Base-by-base conservation (phyloP, 2,113 vertebrate species). In the Lepisosteus oculatus region DNA sequence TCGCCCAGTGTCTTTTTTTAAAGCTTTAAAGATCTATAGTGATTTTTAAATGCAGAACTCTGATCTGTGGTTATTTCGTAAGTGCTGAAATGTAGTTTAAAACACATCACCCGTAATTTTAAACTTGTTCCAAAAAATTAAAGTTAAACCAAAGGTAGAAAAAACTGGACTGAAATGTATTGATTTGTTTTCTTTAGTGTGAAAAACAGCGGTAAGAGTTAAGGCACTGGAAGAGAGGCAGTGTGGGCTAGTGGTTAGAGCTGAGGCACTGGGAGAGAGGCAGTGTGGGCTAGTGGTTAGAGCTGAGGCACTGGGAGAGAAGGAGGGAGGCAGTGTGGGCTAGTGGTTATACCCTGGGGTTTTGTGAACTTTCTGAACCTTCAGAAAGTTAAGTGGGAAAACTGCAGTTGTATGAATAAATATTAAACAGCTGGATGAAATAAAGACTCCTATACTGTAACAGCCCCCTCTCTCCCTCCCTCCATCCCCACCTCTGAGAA, bases 181-280 rank as follows among this genome's bases (percentile, higher is more conserved):
- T 90, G 89, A 92, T 89, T 90, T 84, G 89, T 86, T 84, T 86
- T 90, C 85, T 89, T 78, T 83, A 80, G 87, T 85, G 86, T 89
- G 87, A 89, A 86, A 80, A 92, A 81, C 82, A 81, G 78, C 67
- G 82, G 84, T 81, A 77, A 77, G 82, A 72, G 74, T 72, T 66
- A 61, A 77, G 84, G 84, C 81, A 84, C 73, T 80, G 76, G 80
- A 64, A 51, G 54, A n/a, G 43, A 71, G 67, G 78, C 55, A 63
- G 41, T 41, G 14, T 67, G 65, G 13, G 65, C 41, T 67, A 51
- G 43, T 14, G 65, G 65, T 14, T 14, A 45, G 43, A 41, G 11
- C 7, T 67, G 17, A 45, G 65, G 14, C n/a, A 41, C 15, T 5
- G 65, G 65, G 65, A 43, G 65, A 42, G 65, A 43, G n/a, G 47